A percentile compares a stretch with the other conserved stretches of the same genome.
Evolutionary conservation across 2,113 vertebrate genomes (phyloP).

Genomic region (Chionomys nivalis): DNA sequence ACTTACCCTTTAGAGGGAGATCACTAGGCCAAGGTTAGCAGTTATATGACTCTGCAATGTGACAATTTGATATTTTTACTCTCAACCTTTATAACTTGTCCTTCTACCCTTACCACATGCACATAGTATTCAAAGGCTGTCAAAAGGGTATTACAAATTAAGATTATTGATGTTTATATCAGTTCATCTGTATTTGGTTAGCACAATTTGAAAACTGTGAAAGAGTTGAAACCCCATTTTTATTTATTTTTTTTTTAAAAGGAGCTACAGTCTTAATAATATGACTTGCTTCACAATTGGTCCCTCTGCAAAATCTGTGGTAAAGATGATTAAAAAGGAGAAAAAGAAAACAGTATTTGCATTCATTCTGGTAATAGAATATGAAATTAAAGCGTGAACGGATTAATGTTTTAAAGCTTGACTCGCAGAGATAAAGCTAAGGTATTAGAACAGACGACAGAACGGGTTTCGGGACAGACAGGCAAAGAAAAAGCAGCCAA

Average conservation of each 20-base stretch:
- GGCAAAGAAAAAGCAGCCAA: constrained; percentile 86
- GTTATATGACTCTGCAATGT: neutral
- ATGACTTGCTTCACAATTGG: constrained; percentile 83
- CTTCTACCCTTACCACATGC: too few species aligned
- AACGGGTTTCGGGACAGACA: constrained; percentile 89
- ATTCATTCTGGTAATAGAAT: constrained; percentile 90
- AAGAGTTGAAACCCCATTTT: constrained; percentile 73
- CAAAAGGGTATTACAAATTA: neutral
- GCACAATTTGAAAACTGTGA: constrained; percentile 68
- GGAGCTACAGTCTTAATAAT: constrained; percentile 78
- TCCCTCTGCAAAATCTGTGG: constrained; percentile 83
- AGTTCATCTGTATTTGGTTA: constrained; percentile 74
- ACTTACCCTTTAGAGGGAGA: neutral
- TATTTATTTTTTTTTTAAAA: neutral
- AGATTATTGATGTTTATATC: constrained; percentile 52
- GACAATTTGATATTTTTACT: neutral
- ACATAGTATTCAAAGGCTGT: neutral
- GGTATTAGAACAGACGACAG: constrained; percentile 89
- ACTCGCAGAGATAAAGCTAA: constrained; percentile 89
- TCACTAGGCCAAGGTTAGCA: neutral
- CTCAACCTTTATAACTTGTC: neutral
- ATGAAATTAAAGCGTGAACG: constrained; percentile 90
- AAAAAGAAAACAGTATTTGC: constrained; percentile 86
- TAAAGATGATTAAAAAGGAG: constrained; percentile 86
- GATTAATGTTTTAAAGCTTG: constrained; percentile 91